phyloP scores from a whole-genome alignment of 2,797 vertebrate species.

The Falco biarmicus region DNA sequence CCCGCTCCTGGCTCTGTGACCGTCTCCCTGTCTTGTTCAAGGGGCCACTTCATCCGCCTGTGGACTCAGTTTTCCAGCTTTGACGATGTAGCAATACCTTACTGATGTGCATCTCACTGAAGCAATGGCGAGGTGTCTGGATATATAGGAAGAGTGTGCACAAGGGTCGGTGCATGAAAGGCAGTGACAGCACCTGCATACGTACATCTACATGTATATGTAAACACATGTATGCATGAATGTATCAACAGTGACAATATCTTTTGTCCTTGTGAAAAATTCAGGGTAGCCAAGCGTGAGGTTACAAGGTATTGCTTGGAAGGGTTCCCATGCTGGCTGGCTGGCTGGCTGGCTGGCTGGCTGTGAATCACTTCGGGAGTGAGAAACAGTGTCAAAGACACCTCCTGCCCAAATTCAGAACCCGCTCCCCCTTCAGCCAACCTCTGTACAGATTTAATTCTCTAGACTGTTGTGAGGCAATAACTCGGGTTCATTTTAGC shows the following conservation, averaged over 20 bases:
- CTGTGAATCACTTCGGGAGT: background rate
- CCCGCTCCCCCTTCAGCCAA: background rate
- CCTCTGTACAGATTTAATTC: background rate
- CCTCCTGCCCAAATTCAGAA: background rate
- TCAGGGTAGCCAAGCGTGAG: background rate
- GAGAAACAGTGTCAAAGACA: background rate
- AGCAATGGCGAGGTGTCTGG: background rate
- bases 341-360: background rate
- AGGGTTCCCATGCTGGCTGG: background rate
- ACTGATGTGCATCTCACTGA: background rate
- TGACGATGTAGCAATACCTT: background rate
- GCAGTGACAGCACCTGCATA: background rate
- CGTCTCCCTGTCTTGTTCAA: background rate
- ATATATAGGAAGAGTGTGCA: accelerated
- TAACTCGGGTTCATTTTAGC: background rate
- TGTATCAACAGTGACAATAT: background rate
- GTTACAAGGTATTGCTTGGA: background rate
- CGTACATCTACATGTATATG: accelerated
- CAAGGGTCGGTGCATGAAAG: background rate
- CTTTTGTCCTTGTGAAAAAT: background rate
- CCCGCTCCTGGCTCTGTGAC: background rate
- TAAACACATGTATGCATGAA: background rate
- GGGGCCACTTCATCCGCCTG: background rate
- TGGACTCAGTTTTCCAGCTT: background rate
- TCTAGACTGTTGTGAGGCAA: background rate